Percentiles rank a stretch among this genome's conserved stretches.
Evolutionary conservation across 2,797 vertebrate species (phyloP).

Genomic region (Pseudomugil gertrudae): DNA sequence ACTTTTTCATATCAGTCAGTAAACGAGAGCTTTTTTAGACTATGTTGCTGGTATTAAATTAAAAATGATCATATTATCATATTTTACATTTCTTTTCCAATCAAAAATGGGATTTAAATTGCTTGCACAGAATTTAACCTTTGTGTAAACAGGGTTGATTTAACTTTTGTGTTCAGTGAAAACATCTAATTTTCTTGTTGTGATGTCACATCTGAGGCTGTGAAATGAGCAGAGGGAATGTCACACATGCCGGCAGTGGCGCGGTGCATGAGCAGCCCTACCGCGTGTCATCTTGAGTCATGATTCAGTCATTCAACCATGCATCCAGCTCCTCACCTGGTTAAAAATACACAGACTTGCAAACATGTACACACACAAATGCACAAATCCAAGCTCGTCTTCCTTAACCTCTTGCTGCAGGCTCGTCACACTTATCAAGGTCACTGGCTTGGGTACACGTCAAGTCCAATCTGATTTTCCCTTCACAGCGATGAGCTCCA

Average conservation of each 20-base stretch:
- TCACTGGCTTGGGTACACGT: slow-evolving; percentile 77
- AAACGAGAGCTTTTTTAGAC: slow-evolving; percentile 3
- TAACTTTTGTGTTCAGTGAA: background rate
- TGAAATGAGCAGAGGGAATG: slow-evolving; percentile 38
- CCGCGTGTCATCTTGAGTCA: slow-evolving; percentile 61
- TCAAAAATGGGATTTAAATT: background rate
- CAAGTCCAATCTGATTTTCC: slow-evolving; percentile 80
- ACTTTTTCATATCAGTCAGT: too few relatives aligned
- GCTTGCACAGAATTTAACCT: background rate
- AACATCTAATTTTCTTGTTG: background rate
- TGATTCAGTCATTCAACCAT: slow-evolving; percentile 50
- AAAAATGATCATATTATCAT: background rate
- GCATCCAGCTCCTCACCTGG: slow-evolving; percentile 37
- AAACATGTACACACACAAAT: slow-evolving; percentile 23
- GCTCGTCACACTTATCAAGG: slow-evolving; percentile 81
- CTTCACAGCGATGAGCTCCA: slow-evolving; percentile 70
- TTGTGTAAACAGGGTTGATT: background rate
- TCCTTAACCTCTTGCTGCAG: slow-evolving; percentile 74
- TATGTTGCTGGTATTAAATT: background rate
- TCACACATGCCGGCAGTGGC: slow-evolving; percentile 32
- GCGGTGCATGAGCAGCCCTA: slow-evolving; percentile 11
- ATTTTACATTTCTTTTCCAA: background rate
- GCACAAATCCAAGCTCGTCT: slow-evolving; percentile 49
- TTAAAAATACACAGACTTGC: slow-evolving; percentile 44
- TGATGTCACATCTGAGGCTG: slow-evolving; percentile 2